Evolutionary conservation across 2,113 vertebrate species (phyloP), one percentile per base, ranked within the genome.

Genomic region (Sciurus niger): DNA sequence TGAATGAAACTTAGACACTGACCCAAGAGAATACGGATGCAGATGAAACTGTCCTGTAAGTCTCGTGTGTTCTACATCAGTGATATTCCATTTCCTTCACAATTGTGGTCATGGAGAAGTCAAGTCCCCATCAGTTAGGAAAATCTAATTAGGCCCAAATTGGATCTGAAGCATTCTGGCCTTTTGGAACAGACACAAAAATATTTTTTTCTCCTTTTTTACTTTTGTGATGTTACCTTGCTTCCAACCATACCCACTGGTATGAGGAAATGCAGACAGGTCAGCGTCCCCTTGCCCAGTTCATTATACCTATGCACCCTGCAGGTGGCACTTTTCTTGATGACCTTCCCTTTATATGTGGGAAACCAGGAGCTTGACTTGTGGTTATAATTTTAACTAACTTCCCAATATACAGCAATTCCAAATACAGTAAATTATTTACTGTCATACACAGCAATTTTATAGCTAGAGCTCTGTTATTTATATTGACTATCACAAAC

Each of bases 351-450:
- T 46, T 28, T 73, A 34, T 37, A 32, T 58, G 20, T 43, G 18
- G 73, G 51, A 88, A 89, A 79, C 91, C 60, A 94, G 30, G n/a
- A 10, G 48, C 74, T 94, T 43, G 28, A 37, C 4, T 70, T 96
- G 25, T 84, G 37, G 18, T 13, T 84, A 78, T 55, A 73, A 76
- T 94, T 94, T 82, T 85, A 90, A 85, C 76, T 63, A 87, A 68
- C 63, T 95, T 90, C 40, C 7, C 80, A 85, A 94, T 34, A 63
- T 34, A 95, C 12, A 91, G 22, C 32, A 94, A 82, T 55, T 95
- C 93, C 93, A 98, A 82, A 92, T 88, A 83, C 32, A 89, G 28
- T 77, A 83, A 76, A 48, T 63, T 77, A 77, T 55, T 90, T 93
- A 53, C 80, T 90, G 24, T 46, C 16, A 60, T 88, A 73, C 32